Base-by-base conservation (phyloP, 2,113 vertebrate species). In the Hystrix cristata region DNA sequence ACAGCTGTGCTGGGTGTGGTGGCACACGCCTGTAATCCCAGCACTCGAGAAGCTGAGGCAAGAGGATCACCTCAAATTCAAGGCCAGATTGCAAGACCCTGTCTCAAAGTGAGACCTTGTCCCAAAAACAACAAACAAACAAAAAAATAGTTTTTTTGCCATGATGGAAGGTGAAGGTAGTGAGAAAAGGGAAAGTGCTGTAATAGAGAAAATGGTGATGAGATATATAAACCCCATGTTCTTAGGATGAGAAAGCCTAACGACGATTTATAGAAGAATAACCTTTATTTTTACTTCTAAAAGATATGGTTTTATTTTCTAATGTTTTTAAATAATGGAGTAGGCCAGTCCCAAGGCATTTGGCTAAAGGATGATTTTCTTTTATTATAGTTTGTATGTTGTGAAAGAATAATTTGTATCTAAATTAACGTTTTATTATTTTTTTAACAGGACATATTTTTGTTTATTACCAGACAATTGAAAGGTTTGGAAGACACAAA, bases 401-500 rank as follows among this genome's bases (percentile, higher is more conserved):
- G 55, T 94, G 48, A 95, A 98, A 84, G 60, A 89, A 85, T 87
- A 95, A 84, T 94, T 80, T 97, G 15, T 95, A 14, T 90, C 76
- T 67, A 60, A 93, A 89, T 93, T 96, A 96, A 97, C 95, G 62
- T 95, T 76, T 96, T 98, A 12, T 98, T 13, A 0, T 98, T 97
- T 98, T 95, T 95, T 98, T 96, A 98, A 95, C 98, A 99, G 99
- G 99, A 99, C 98, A 99, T 99, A 97, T 99, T 99, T 98, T 99
- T 99, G 98, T 99, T 99, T 98, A 99, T 99, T 99, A 99, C 99
- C 98, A 99, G 99, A 98, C 99, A 99, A 74, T 98, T 99, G 97
- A 99, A 99, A 98, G 99, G 99, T 95, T 98, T 99, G 97, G 99
- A 99, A 97, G 99, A 99, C 98, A 99, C 99, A 43, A 99, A 99